phyloP scores from a whole-genome alignment of 2,797 vertebrate genomes.

The Poecilia velifera region DNA sequence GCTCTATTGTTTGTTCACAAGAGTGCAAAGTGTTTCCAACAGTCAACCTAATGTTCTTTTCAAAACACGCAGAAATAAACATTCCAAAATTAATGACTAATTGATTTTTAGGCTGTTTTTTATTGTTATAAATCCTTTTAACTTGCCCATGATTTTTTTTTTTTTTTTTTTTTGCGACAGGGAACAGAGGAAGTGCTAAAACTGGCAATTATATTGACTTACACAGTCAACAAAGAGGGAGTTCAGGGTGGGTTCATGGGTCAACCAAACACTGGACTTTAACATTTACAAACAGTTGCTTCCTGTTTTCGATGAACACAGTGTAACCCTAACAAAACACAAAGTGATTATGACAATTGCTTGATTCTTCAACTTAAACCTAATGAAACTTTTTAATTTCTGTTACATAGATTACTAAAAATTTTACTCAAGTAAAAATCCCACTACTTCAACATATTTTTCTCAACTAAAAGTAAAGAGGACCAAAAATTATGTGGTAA shows the following conservation, averaged over 20 bases:
- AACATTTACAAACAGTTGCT: conserved; percentile 7
- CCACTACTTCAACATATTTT: not conserved
- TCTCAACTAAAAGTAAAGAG: not conserved
- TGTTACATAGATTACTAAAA: not conserved
- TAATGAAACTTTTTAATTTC: not conserved
- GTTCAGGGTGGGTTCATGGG: not conserved
- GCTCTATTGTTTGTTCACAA: conserved; percentile 5
- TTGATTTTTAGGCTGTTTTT: not conserved
- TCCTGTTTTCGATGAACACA: conserved; percentile 2
- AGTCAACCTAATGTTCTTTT: not conserved
- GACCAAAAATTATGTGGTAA: not conserved
- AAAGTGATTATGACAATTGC: not conserved
- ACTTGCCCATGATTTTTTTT: not conserved
- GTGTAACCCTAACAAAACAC: conserved; percentile 4
- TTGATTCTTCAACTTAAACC: not conserved
- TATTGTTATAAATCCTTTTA: conserved; percentile 1
- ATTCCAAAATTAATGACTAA: not conserved
- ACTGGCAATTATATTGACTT: not conserved
- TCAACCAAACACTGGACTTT: conserved; percentile 7
- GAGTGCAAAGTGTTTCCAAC: not conserved
- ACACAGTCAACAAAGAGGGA: not conserved
- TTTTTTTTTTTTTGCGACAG: not conserved
- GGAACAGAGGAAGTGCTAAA: not conserved
- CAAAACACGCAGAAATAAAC: not conserved
- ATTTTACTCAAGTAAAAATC: not conserved